Conservation (phyloP, 2,113 vertebrate genomes). For the Zapus hudsonius region DNA sequence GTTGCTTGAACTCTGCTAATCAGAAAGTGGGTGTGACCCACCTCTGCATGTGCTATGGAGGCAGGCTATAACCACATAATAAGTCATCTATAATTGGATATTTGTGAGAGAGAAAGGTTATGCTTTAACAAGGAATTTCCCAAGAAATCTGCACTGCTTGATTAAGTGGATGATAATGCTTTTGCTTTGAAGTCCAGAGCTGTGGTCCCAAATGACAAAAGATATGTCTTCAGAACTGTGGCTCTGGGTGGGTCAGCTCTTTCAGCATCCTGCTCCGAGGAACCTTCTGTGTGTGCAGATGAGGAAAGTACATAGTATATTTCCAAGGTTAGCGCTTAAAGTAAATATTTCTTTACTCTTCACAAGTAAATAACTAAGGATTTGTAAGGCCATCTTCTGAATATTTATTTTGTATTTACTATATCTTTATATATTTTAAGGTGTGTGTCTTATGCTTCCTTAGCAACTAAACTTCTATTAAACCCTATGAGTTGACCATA, state of each 20-base stretch:
- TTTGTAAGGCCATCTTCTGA: not conserved
- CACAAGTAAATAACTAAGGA: not conserved
- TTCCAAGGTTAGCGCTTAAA: not conserved
- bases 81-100: not conserved
- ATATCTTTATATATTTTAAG: not conserved
- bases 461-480: not conserved
- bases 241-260: no score
- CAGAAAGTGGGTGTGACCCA: not conserved
- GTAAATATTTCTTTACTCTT: not conserved
- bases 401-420: not conserved
- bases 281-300: not conserved
- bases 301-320: no score
- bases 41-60: not conserved
- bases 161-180: not conserved
- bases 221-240: not conserved
- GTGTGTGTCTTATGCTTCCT: not conserved
- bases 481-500: not conserved
- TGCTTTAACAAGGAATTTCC: not conserved
- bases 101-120: not conserved
- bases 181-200: not conserved
- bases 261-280: not conserved
- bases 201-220: not conserved
- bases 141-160: not conserved
- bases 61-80: not conserved
- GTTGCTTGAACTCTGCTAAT: not conserved